Evolutionary conservation across 53 echinoderm and acorn worm genomes (phyloP).

Genomic region (Antedon mediterranea): DNA sequence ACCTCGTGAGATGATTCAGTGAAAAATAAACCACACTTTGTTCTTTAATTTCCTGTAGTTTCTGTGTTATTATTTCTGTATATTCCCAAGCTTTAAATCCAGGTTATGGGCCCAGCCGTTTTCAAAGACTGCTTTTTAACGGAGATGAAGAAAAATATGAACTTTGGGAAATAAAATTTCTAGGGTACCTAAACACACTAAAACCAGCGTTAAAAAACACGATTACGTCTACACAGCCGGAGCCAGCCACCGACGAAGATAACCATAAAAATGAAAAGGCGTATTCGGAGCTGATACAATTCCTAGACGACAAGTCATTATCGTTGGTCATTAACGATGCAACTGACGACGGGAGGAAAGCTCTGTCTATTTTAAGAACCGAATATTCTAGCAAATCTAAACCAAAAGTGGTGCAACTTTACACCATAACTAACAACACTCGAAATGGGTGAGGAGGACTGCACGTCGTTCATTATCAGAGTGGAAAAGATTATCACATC

Average conservation of each 20-base stretch:
- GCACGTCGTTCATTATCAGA: slow-evolving; percentile 2
- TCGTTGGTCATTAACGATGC: slow-evolving; percentile 9
- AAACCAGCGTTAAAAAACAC: not conserved
- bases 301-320: slow-evolving; percentile 1
- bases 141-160: slow-evolving; percentile 15
- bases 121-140: slow-evolving; percentile 1
- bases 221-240: not conserved
- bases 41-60: no score
- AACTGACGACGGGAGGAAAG: not conserved
- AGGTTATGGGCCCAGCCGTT: slow-evolving; percentile 10
- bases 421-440: slow-evolving; percentile 3
- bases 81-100: no score
- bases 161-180: slow-evolving; percentile 6
- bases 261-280: slow-evolving; percentile 6
- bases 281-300: slow-evolving; percentile 5
- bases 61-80: no score
- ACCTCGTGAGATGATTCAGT: no score
- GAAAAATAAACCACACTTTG: no score
- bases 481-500: not conserved
- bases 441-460: not conserved
- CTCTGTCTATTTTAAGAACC: not conserved
- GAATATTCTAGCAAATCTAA: slow-evolving; percentile 2
- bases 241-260: not conserved
- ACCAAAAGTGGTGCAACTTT: not conserved
- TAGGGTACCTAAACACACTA: not conserved